Conservation (phyloP, 2,113 vertebrate genomes). For the Trinectes maculatus region DNA sequence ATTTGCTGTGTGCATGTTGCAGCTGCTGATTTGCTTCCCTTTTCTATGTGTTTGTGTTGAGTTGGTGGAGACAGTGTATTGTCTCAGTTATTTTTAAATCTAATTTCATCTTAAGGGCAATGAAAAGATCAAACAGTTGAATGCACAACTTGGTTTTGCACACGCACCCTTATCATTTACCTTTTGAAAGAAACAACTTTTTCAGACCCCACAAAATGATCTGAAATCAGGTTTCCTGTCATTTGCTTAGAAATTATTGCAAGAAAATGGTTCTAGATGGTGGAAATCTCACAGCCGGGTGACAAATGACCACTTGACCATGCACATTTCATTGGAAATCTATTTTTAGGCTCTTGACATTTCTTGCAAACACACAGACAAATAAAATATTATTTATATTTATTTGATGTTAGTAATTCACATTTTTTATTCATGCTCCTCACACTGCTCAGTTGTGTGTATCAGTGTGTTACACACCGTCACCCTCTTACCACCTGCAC, state of each 20-base stretch:
- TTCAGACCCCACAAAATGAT: too few species aligned
- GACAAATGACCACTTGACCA: too few species aligned
- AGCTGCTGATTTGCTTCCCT: background rate
- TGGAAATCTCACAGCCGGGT: too few species aligned
- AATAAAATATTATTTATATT: background rate
- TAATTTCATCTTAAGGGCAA: background rate
- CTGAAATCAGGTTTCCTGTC: too few species aligned
- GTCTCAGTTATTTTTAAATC: background rate
- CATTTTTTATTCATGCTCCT: background rate
- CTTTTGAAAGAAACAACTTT: too few species aligned
- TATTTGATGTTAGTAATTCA: background rate
- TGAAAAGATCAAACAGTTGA: background rate
- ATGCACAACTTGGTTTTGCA: background rate
- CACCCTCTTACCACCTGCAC: background rate
- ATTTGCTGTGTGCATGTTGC: background rate
- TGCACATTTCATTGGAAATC: slow-evolving; percentile 16
- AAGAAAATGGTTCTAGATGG: too few species aligned
- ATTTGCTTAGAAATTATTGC: too few species aligned
- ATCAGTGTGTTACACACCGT: background rate
- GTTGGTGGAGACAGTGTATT: background rate
- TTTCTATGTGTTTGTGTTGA: too few species aligned
- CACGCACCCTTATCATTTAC: background rate
- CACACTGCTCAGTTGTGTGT: background rate
- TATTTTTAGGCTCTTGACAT: slow-evolving; percentile 1
- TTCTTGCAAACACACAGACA: slow-evolving; percentile 2